A percentile compares a stretch with the other conserved stretches of the same genome.
phyloP scores from a whole-genome alignment of 2,113 vertebrate genomes.

The Spizaetus ornatus region DNA sequence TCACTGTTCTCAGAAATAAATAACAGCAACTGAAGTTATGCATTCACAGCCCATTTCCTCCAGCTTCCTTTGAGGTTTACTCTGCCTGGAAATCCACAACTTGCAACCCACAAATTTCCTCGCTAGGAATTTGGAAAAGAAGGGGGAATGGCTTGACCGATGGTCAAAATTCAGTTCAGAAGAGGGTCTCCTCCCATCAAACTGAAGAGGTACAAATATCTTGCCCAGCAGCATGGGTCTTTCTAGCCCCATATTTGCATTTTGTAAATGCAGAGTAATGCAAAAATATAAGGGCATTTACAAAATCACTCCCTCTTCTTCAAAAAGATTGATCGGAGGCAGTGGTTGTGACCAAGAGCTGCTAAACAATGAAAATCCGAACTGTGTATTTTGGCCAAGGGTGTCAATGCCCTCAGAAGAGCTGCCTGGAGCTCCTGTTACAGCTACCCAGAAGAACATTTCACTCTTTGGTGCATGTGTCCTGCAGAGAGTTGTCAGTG shows the following conservation, averaged over 20 bases:
- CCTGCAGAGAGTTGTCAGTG: not conserved
- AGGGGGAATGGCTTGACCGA: rapidly evolving
- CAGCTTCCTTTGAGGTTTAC: not conserved
- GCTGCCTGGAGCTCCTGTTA: not conserved
- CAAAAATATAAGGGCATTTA: not conserved
- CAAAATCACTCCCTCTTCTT: not conserved
- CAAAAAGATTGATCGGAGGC: not conserved
- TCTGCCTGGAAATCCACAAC: not conserved
- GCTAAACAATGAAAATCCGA: not conserved
- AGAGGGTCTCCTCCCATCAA: not conserved
- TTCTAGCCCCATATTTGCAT: not conserved
- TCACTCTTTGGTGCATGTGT: not conserved
- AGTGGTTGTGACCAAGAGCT: not conserved
- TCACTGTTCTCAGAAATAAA: not conserved
- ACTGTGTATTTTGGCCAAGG: not conserved
- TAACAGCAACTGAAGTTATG: not conserved
- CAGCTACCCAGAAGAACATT: not conserved
- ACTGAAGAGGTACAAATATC: not conserved
- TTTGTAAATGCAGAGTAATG: not conserved
- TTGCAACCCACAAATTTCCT: not conserved
- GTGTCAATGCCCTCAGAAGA: not conserved
- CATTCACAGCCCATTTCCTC: not conserved
- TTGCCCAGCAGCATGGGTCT: not conserved
- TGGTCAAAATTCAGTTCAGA: not conserved
- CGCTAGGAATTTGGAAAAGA: not conserved